Evolutionary conservation across 2,888 invertebrate genomes (phyloP), one percentile per base, ranked within the genome.

Genomic region (Theristus sp.): DNA sequence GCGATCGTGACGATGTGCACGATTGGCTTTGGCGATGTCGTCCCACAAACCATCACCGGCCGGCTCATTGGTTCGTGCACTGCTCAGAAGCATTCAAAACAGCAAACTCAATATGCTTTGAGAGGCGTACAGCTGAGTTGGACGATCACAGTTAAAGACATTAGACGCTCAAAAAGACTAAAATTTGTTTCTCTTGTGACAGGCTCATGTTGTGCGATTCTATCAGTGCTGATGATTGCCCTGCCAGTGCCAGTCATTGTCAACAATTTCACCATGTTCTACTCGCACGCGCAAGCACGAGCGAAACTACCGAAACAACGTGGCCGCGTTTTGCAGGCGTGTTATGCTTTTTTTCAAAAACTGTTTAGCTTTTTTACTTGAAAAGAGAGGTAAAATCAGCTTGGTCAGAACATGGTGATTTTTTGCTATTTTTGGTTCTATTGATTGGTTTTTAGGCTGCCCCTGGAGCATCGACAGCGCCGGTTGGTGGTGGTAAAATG

Each of bases 41-140:
- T 38, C 10, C 38, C 38, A 17, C 38, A 17, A 13, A 38, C 38
- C 10, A 17, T 38, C 10, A 6, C 17, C 6, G 38, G 38, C 10
- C 38, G 38, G 10, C 6, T 38, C 17, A 17, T 38, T 38, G 38
- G 38, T 38, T 17, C 6, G 38, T 38, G 6, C 17, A 0, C 80
- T 93, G 1, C 93, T 93, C 75, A 71, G 71, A 2, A 67, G 71
- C n/a, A 71, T 71, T 69, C 71, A 71, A 20, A 71, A 71, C n/a
- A n/a, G n/a, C n/a, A n/a, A n/a, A n/a, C n/a, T n/a, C n/a, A n/a
- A n/a, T n/a, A n/a, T n/a, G n/a, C n/a, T n/a, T n/a, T n/a, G n/a
- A n/a, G n/a, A n/a, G n/a, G n/a, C n/a, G n/a, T n/a, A n/a, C n/a
- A n/a, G n/a, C n/a, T n/a, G n/a, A 22, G 46, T 22, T 10, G 13